These are phyloP conservation scores for Seladonia tumulorum DNA, from an alignment of 2,888 invertebrate species.

Conservation along the genomic window DNA sequence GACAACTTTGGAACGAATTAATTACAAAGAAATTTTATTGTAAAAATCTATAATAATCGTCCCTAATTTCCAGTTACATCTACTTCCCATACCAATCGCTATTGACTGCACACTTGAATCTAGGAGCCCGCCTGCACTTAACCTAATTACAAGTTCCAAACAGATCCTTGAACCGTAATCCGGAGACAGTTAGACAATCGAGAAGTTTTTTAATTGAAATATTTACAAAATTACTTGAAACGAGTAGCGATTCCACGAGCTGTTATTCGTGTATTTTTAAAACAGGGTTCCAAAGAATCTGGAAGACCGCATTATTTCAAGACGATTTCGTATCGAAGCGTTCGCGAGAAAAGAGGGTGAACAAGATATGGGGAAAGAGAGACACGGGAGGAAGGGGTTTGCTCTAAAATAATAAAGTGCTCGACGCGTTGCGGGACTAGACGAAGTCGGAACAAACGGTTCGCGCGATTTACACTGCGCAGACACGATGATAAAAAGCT, in stretches of 20 bases:
- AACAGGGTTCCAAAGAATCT: slow-evolving; percentile 59
- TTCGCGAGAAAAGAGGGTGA: slow-evolving; percentile 39
- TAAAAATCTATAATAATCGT: background rate
- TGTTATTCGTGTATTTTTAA: slow-evolving; percentile 40
- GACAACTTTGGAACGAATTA: background rate
- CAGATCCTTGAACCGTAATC: slow-evolving; percentile 1
- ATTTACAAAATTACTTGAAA: background rate
- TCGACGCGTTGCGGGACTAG: slow-evolving; percentile 67
- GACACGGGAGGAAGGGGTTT: slow-evolving; percentile 72
- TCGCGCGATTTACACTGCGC: slow-evolving; percentile 65
- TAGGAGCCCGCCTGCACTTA: background rate
- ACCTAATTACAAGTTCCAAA: slow-evolving; percentile 5
- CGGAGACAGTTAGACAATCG: background rate
- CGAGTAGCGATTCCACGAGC: slow-evolving; percentile 11
- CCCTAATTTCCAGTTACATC: background rate
- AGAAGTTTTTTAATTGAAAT: too few species aligned
- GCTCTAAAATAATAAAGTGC: slow-evolving; percentile 80
- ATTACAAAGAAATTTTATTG: background rate
- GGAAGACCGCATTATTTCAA: slow-evolving; percentile 70
- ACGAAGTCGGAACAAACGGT: slow-evolving; percentile 62
- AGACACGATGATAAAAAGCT: slow-evolving; percentile 51
- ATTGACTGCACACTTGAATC: background rate
- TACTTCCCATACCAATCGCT: background rate
- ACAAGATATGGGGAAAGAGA: slow-evolving; percentile 50
- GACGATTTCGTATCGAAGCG: slow-evolving; percentile 33